A percentile compares a stretch with the other conserved stretches of the same genome.
These are phyloP conservation scores for Diachasma alloeum DNA, from an alignment of 1,140 invertebrate species.

Conservation along the genomic window DNA sequence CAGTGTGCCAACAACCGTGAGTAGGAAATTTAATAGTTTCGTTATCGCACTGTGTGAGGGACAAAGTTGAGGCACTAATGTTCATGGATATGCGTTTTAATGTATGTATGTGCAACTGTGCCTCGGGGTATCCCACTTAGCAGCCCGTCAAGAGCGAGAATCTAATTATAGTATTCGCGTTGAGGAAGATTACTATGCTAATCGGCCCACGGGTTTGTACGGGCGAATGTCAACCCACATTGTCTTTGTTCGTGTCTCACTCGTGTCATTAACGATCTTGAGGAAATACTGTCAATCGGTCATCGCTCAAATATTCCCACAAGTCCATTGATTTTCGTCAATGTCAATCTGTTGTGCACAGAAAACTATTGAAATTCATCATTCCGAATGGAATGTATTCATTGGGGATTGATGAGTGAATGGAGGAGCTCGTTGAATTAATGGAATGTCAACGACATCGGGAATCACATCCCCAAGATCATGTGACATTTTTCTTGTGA, in stretches of 20 bases:
- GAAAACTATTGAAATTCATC: too few species aligned
- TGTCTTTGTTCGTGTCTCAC: constrained; percentile 37
- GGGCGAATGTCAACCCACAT: constrained; percentile 51
- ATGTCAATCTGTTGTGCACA: too few species aligned
- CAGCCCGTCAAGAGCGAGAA: constrained; percentile 44
- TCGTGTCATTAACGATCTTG: constrained; percentile 24
- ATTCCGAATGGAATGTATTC: too few species aligned
- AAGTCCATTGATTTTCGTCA: too few species aligned
- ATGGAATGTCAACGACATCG: too few species aligned
- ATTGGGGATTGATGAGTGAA: too few species aligned
- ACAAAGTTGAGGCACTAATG: not conserved
- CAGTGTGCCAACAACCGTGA: not conserved
- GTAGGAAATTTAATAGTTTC: not conserved
- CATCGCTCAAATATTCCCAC: too few species aligned
- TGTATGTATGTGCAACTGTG: not conserved
- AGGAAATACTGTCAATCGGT: not conserved
- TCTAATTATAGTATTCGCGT: constrained; percentile 49
- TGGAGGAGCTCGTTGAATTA: too few species aligned
- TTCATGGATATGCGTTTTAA: not conserved
- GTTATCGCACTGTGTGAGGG: not conserved
- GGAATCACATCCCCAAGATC: too few species aligned
- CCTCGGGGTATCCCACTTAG: constrained; percentile 34
- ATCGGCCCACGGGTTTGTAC: constrained; percentile 34
- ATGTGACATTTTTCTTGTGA: too few species aligned
- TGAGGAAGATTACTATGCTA: constrained; percentile 52